phyloP scores from a whole-genome alignment of 2,113 vertebrate genomes.

The Anarrhichthys ocellatus region DNA sequence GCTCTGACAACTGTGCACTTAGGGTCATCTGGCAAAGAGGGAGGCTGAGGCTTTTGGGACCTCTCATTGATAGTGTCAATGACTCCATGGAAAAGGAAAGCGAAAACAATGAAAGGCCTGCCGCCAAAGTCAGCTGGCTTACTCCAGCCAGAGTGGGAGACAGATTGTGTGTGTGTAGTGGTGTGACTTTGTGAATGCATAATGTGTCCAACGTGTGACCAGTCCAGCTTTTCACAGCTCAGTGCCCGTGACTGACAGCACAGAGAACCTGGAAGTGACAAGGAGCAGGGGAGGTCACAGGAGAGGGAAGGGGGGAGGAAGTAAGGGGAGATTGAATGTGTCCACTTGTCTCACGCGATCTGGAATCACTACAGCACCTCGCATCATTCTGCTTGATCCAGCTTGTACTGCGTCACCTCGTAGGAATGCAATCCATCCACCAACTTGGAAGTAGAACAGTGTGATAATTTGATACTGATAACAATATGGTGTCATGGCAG shows the following conservation, averaged over 20 bases:
- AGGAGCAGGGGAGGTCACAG: slow-evolving; percentile 57
- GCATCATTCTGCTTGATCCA: slow-evolving; percentile 54
- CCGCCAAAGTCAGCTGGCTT: slow-evolving; percentile 59
- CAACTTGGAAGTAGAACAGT: slow-evolving; percentile 54
- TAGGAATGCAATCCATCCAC: slow-evolving; percentile 71
- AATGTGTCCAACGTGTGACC: slow-evolving; percentile 76
- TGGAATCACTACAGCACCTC: slow-evolving; percentile 58
- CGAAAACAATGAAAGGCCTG: slow-evolving; percentile 69
- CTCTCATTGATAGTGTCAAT: slow-evolving; percentile 68
- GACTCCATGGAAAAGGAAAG: slow-evolving; percentile 76
- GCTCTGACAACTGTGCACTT: slow-evolving; percentile 49
- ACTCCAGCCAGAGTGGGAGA: slow-evolving; percentile 44
- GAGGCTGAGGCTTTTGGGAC: slow-evolving; percentile 55
- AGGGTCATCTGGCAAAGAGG: slow-evolving; percentile 61
- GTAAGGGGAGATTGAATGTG: slow-evolving; percentile 32
- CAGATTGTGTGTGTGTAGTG: slow-evolving; percentile 32
- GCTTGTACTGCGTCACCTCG: slow-evolving; percentile 50
- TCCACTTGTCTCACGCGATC: slow-evolving; percentile 76
- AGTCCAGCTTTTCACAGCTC: slow-evolving; percentile 36
- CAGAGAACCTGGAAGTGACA: slow-evolving; percentile 61
- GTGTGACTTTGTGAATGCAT: slow-evolving; percentile 58
- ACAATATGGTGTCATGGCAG: slow-evolving; percentile 63
- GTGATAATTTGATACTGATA: slow-evolving; percentile 75
- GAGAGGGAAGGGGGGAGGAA: slow-evolving; percentile 35
- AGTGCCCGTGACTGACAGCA: slow-evolving; percentile 64